A percentile compares a stretch with the other conserved stretches of the same genome.
phyloP scores from a whole-genome alignment of 2,888 invertebrate species.

The Heteromyza rotundicornis region DNA sequence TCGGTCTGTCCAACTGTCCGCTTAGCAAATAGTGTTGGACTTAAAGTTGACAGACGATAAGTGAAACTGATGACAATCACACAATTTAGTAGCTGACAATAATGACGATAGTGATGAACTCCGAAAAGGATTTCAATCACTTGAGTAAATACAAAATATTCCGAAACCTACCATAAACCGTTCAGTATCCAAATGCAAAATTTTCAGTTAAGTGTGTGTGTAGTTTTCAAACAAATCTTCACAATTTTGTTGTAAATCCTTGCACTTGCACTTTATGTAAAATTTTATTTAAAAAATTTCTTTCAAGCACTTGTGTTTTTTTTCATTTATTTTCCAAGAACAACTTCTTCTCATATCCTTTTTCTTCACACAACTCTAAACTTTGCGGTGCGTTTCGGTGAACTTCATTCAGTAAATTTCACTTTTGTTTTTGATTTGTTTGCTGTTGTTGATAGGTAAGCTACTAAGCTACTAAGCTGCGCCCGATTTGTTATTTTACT shows the following conservation, averaged over 20 bases:
- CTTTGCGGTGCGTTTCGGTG: no score
- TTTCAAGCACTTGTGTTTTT: slow-evolving; percentile 15
- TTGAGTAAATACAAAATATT: no score
- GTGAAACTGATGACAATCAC: slow-evolving; percentile 33
- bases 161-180: slow-evolving; percentile 43
- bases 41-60: slow-evolving; percentile 16
- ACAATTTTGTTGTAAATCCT: no score
- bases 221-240: no score
- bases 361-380: no score
- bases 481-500: no score
- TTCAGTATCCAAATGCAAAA: slow-evolving; percentile 26
- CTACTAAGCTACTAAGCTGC: no score
- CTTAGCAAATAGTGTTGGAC: slow-evolving; percentile 6
- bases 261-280: slow-evolving; percentile 6
- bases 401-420: slow-evolving; percentile 39
- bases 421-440: slow-evolving; percentile 47
- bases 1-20: not conserved
- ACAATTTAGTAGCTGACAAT: slow-evolving; percentile 9
- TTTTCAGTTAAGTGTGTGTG: no score
- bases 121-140: slow-evolving; percentile 6
- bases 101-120: slow-evolving; percentile 7
- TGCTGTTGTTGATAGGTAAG: no score
- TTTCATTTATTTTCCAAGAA: slow-evolving; percentile 14
- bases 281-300: slow-evolving; percentile 17
- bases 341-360: not conserved